These are phyloP conservation scores for Crax fasciolata DNA, from an alignment of 2,797 vertebrate species.

Conservation along the genomic window DNA sequence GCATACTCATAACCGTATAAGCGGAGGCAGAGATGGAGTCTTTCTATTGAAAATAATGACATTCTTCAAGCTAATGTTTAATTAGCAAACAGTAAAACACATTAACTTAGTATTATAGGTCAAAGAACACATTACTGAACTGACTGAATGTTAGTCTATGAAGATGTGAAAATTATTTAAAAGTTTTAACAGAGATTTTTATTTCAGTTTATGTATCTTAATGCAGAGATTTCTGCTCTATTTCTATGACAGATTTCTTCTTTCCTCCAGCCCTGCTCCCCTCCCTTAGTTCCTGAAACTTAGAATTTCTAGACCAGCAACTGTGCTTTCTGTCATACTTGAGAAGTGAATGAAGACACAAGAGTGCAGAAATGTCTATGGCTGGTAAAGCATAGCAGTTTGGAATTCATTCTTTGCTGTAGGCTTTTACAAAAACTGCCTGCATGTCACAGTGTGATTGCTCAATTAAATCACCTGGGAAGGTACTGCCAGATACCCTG, in stretches of 20 bases:
- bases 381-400: background rate
- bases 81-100: constrained; percentile 48
- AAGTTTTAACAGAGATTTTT: background rate
- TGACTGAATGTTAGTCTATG: background rate
- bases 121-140: constrained; percentile 10
- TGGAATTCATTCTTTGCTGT: background rate
- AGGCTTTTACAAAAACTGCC: background rate
- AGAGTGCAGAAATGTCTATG: background rate
- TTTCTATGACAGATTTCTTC: background rate
- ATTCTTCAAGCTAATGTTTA: background rate
- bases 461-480: constrained; percentile 37
- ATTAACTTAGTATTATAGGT: background rate
- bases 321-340: background rate
- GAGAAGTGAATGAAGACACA: constrained; percentile 14
- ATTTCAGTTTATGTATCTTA: background rate
- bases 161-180: background rate
- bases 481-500: background rate
- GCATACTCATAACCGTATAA: background rate
- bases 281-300: background rate
- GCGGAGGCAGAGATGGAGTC: background rate
- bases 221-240: background rate
- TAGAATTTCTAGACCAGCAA: background rate
- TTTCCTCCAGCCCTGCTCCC: no score
- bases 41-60: background rate
- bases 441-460: background rate